Conservation (phyloP, 2,113 vertebrate genomes). For the Polypterus bichir region DNA sequence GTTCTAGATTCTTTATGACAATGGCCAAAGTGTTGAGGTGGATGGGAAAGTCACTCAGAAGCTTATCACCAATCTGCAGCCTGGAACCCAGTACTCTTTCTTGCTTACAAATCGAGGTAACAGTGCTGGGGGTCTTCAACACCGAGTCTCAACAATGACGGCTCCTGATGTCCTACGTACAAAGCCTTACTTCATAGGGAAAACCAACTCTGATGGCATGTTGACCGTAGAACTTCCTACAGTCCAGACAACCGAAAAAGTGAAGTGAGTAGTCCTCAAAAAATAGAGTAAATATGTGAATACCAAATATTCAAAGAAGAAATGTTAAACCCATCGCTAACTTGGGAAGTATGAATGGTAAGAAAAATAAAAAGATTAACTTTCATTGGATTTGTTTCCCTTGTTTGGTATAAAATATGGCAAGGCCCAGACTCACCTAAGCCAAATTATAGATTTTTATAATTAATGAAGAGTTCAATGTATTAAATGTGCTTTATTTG, state of each 20-base stretch:
- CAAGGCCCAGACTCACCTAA: too few relatives aligned
- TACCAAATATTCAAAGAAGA: too few relatives aligned
- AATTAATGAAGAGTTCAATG: too few relatives aligned
- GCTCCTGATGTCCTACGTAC: constrained; percentile 83
- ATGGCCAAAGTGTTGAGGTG: constrained; percentile 91
- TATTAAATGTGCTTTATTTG: too few relatives aligned
- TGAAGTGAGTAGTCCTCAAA: constrained; percentile 56
- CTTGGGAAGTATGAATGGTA: too few relatives aligned
- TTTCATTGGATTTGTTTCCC: too few relatives aligned
- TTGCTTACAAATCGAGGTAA: constrained; percentile 92
- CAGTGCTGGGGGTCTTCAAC: constrained; percentile 90
- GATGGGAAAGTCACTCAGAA: constrained; percentile 90
- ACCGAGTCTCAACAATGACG: constrained; percentile 85
- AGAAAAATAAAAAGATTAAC: too few relatives aligned
- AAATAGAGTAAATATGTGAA: too few relatives aligned
- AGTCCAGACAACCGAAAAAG: constrained; percentile 77
- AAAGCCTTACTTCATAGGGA: constrained; percentile 82
- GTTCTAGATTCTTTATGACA: constrained; percentile 89
- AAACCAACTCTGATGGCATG: constrained; percentile 89
- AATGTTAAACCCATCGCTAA: too few relatives aligned
- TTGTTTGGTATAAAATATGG: too few relatives aligned
- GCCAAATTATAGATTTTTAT: too few relatives aligned
- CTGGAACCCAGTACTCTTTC: constrained; percentile 92
- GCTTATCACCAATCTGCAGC: constrained; percentile 88
- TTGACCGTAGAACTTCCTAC: constrained; percentile 82